phyloP scores from a whole-genome alignment of 2,888 invertebrate species.

The Amphimallon solstitiale region DNA sequence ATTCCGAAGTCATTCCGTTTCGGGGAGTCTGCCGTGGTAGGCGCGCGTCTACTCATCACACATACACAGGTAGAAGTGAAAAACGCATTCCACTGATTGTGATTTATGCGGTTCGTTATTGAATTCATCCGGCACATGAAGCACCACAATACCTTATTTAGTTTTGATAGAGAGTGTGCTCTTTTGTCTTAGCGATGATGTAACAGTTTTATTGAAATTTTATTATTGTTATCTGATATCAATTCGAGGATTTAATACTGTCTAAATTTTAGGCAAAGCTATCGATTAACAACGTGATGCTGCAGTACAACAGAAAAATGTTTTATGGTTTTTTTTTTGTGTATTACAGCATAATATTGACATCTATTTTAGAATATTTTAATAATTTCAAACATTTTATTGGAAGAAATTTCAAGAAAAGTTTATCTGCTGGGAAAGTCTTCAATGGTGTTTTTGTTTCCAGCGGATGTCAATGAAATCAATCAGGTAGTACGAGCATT shows the following conservation, averaged over 20 bases:
- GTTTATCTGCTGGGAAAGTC: too few species aligned
- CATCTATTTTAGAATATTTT: too few species aligned
- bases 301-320: too few species aligned
- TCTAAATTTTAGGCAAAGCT: not conserved
- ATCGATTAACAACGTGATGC: too few species aligned
- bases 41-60: conserved; percentile 31
- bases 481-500: too few species aligned
- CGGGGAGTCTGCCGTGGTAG: too few species aligned
- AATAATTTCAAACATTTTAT: too few species aligned
- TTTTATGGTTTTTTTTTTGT: too few species aligned
- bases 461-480: too few species aligned
- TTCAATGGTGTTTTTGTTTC: too few species aligned
- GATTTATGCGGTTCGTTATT: conserved; percentile 45
- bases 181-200: conserved; percentile 27
- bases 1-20: conserved; percentile 49
- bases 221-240: conserved; percentile 20
- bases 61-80: conserved; percentile 45
- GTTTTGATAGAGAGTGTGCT: conserved; percentile 12
- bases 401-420: too few species aligned
- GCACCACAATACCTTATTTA: conserved; percentile 30
- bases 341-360: too few species aligned
- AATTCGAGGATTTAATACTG: not conserved
- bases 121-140: conserved; percentile 26
- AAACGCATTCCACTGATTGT: conserved; percentile 49
- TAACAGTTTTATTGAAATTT: conserved; percentile 26